Evolutionary conservation across 2,888 invertebrate genomes (phyloP).

Genomic region (Sphaeridia pumilis): DNA sequence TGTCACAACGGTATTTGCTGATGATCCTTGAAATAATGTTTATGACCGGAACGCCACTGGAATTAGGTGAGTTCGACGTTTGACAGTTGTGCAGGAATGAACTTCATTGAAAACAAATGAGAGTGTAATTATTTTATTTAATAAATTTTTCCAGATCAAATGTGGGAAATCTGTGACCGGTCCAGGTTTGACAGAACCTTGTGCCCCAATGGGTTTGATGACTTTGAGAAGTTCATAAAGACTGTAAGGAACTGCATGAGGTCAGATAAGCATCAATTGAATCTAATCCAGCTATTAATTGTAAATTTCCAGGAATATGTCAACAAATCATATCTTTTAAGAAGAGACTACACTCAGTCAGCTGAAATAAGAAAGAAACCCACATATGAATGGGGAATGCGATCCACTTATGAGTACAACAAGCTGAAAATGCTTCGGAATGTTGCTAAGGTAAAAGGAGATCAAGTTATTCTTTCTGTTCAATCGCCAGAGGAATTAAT

Average conservation of each 20-base stretch:
- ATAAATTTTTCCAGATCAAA: background rate
- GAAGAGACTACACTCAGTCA: background rate
- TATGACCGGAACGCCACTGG: too few species aligned
- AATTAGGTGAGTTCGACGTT: too few species aligned
- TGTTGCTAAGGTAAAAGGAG: background rate
- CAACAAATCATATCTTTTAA: background rate
- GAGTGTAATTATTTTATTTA: background rate
- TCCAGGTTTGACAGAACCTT: background rate
- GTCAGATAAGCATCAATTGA: too few species aligned
- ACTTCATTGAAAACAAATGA: too few species aligned
- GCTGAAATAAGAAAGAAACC: background rate
- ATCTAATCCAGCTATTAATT: too few species aligned
- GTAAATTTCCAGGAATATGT: background rate
- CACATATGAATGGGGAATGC: background rate
- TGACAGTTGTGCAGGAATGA: too few species aligned
- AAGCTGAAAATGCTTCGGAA: background rate
- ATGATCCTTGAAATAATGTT: too few species aligned
- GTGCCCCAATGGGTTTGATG: background rate
- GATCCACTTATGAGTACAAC: background rate
- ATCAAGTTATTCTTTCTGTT: background rate
- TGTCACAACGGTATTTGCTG: too few species aligned
- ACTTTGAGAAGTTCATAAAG: background rate
- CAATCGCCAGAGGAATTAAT: too few species aligned
- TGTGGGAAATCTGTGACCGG: background rate
- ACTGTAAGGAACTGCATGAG: background rate